Evolutionary conservation across 2,888 invertebrate species (phyloP).

Genomic region (Amblyjoppa fuscipennis): DNA sequence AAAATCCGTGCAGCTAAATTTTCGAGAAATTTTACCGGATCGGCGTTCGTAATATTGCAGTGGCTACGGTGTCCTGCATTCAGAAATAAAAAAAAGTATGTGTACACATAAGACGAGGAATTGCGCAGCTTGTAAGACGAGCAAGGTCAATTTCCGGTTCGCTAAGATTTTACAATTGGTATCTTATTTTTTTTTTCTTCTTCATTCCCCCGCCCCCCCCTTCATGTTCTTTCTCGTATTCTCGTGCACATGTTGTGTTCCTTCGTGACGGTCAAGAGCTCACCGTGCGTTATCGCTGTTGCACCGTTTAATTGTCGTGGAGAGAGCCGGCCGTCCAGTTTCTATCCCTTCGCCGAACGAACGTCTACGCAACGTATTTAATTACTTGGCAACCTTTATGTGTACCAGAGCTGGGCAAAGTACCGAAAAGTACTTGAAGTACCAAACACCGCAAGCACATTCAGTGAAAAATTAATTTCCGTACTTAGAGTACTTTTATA

Average conservation of each 20-base stretch:
- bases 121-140: constrained; percentile 55
- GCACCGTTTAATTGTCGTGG: constrained; percentile 17
- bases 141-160: constrained; percentile 54
- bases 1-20: too few relatives aligned
- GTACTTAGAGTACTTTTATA: too few relatives aligned
- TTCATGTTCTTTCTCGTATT: background rate
- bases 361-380: background rate
- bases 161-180: constrained; percentile 38
- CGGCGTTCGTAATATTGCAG: background rate
- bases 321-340: background rate
- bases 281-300: constrained; percentile 17
- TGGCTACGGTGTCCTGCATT: background rate
- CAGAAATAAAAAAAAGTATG: background rate
- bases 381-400: background rate
- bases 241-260: constrained; percentile 9
- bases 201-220: background rate
- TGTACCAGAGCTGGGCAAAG: too few relatives aligned
- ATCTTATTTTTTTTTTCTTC: constrained; percentile 5
- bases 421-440: too few relatives aligned
- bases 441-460: too few relatives aligned
- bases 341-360: background rate
- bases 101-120: constrained; percentile 23
- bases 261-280: constrained; percentile 42
- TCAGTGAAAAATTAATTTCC: too few relatives aligned
- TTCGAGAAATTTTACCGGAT: background rate